phyloP scores from a whole-genome alignment of 2,797 vertebrate species.

The Phoebastria nigripes region DNA sequence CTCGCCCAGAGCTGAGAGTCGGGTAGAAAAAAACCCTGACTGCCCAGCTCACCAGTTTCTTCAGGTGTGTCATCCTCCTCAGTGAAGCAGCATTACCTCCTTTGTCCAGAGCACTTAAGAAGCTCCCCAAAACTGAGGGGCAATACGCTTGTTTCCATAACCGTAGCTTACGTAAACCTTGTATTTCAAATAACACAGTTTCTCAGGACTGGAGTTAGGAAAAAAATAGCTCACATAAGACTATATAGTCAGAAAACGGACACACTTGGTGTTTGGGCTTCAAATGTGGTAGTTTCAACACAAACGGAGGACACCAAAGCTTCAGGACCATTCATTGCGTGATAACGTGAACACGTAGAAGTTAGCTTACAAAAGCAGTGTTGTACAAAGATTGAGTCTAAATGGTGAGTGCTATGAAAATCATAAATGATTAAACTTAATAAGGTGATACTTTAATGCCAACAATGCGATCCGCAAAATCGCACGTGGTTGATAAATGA shows the following conservation, averaged over 20 bases:
- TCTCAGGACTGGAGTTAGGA: neutral
- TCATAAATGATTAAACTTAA: neutral
- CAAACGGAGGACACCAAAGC: neutral
- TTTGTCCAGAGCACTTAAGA: neutral
- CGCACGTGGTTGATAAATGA: accelerated
- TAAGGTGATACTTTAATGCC: neutral
- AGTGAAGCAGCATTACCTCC: neutral
- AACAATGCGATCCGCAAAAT: neutral
- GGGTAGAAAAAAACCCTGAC: accelerated
- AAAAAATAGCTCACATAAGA: neutral
- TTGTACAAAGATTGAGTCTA: neutral
- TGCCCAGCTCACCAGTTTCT: accelerated
- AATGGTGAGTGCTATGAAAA: neutral
- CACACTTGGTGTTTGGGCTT: neutral
- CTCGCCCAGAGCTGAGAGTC: neutral
- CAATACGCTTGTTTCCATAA: accelerated
- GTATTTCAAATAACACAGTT: neutral
- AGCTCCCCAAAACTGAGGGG: accelerated
- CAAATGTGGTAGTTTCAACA: neutral
- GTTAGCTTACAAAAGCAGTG: accelerated
- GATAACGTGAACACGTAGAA: accelerated
- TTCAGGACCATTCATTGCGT: accelerated
- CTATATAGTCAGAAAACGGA: neutral
- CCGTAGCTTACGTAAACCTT: accelerated
- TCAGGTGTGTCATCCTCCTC: accelerated